A percentile compares a stretch with the other conserved stretches of the same genome.
Evolutionary conservation across 1,140 invertebrate species (phyloP).

Genomic region (Aplysia californica): DNA sequence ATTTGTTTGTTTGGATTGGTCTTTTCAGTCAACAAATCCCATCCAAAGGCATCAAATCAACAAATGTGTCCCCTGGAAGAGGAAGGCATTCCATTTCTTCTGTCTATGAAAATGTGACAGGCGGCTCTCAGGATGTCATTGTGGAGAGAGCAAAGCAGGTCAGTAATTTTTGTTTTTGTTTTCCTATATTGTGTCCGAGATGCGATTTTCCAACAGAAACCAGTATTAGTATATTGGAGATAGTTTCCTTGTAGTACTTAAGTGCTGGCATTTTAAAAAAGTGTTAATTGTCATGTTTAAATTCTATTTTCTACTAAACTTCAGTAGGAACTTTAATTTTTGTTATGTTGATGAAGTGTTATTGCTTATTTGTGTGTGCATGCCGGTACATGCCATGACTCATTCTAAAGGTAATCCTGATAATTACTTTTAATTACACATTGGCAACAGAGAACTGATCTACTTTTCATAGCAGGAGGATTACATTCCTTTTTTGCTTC

Average conservation of each 20-base stretch:
- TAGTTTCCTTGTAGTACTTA: background rate
- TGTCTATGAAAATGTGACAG: constrained; percentile 69
- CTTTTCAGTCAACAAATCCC: background rate
- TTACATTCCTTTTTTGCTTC: background rate
- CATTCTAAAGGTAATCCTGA: constrained; percentile 42
- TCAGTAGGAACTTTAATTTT: background rate
- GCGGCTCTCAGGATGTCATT: constrained; percentile 79
- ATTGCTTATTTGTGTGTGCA: too few relatives aligned
- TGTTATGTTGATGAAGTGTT: too few relatives aligned
- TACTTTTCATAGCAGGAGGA: background rate
- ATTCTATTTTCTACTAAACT: background rate
- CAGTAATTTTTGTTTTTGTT: constrained; percentile 17
- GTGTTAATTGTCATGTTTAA: background rate
- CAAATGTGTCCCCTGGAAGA: constrained; percentile 35
- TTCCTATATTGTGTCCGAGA: too few relatives aligned
- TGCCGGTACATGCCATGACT: too few relatives aligned
- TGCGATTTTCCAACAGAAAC: too few relatives aligned
- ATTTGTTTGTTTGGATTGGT: background rate
- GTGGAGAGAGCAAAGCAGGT: constrained; percentile 89
- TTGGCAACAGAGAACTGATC: constrained; percentile 40
- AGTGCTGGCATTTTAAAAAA: background rate
- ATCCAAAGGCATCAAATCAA: constrained; percentile 35
- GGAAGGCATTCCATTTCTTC: constrained; percentile 65
- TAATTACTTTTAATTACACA: constrained; percentile 37
- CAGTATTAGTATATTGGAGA: background rate